Base-by-base conservation (phyloP, 2,888 invertebrate species). In the Saturnia pavonia region DNA sequence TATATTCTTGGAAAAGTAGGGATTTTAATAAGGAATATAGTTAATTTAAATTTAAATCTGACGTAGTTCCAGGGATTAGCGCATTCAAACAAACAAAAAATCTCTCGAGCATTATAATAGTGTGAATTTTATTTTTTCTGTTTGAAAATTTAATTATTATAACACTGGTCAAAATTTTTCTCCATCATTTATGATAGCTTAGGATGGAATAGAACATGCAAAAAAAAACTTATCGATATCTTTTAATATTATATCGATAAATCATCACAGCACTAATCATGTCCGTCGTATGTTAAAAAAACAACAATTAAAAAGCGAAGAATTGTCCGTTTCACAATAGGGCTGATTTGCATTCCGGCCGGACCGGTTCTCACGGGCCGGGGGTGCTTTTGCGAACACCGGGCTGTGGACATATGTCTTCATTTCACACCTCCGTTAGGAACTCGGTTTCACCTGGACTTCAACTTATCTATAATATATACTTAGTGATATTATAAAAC, bases 261-360 rank as follows among this genome's bases (percentile, higher is more conserved):
- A 11, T 78, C 72, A 70, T 69, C 74, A 74, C 74, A 71, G 57
- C 68, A 60, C 57, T 63, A 63, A 27, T 43, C 27, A 34, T 34
- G 67, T 48, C 42, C 19, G 60, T 40, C 34, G 45, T n/a, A 45
- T 65, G 69, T 69, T 40, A 76, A 76, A 79, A 54, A 80, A 79
- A 80, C 82, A 85, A 88, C 86, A 86, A 87, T 86, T 82, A 84
- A 89, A 84, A 89, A 88, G 81, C 81, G 83, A 86, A 85, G 88
- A 85, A 91, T 91, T 88, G 92, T 92, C 92, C 91, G 82, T 79
- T 78, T 80, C 78, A 91, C 91, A 91, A 91, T 85, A 84, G 82
- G 77, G 76, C 77, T 80, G 78, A 93, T 93, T 93, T 90, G 90
- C 92, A 93, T 93, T 87, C 90, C 80, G 80, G 82, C 80, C 82